These are phyloP conservation scores for Latrodectus hesperus DNA, from an alignment of 2,888 invertebrate species.

Conservation along the genomic window DNA sequence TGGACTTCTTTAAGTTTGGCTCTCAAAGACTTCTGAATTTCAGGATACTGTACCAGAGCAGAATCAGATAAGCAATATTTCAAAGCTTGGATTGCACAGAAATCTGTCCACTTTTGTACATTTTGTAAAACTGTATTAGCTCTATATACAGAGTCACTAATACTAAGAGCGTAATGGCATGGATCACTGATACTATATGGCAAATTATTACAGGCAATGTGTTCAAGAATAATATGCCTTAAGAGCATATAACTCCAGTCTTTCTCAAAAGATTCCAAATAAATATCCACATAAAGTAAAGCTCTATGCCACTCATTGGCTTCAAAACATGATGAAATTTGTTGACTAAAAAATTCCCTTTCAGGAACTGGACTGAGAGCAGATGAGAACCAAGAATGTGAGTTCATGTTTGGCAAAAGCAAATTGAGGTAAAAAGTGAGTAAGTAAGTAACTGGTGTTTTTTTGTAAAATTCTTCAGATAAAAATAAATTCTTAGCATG, in stretches of 20 bases:
- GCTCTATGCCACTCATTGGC: constrained; percentile 40
- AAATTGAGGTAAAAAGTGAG: constrained; percentile 33
- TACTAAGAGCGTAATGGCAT: constrained; percentile 47
- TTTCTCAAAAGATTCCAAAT: constrained; percentile 23
- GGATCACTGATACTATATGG: constrained; percentile 19
- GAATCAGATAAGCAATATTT: constrained; percentile 58
- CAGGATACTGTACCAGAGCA: constrained; percentile 10
- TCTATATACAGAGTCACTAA: constrained; percentile 37
- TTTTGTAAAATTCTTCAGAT: not conserved
- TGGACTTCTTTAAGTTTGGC: constrained; percentile 46
- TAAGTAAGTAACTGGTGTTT: constrained; percentile 32
- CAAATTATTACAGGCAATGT: constrained; percentile 26
- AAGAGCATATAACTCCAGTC: constrained; percentile 25
- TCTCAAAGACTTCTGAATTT: constrained; percentile 19
- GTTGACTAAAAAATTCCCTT: constrained; percentile 25
- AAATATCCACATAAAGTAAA: constrained; percentile 49
- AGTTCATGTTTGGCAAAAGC: not conserved
- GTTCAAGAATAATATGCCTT: constrained; percentile 47
- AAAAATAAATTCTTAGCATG: constrained; percentile 19
- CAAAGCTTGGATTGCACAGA: constrained; percentile 42
- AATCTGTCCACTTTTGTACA: constrained; percentile 56
- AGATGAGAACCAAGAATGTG: constrained; percentile 44
- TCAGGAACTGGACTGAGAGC: constrained; percentile 46
- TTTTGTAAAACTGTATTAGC: constrained; percentile 44
- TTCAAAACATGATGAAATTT: constrained; percentile 39